Conservation (phyloP, 2,113 vertebrate genomes). For the Oryzias curvinotus region DNA sequence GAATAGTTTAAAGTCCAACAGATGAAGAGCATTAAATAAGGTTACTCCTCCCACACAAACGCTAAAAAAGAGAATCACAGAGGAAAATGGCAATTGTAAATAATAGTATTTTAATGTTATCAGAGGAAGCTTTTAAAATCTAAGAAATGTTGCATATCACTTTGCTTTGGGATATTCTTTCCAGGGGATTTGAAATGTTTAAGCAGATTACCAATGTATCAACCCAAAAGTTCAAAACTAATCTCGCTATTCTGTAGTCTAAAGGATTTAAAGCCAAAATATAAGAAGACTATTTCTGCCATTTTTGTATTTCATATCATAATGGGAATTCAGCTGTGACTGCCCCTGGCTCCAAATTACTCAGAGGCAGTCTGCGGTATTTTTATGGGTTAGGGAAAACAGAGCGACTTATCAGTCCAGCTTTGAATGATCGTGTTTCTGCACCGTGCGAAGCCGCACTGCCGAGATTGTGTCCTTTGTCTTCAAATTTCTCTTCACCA, state of each 20-base stretch:
- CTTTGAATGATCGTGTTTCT: slow-evolving; percentile 33
- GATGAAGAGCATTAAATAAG: too few species aligned
- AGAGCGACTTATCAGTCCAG: slow-evolving; percentile 43
- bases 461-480: not conserved
- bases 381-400: slow-evolving; percentile 55
- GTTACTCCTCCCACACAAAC: not conserved
- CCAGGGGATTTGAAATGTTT: slow-evolving; percentile 28
- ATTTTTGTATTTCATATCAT: slow-evolving; percentile 53
- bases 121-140: slow-evolving; percentile 16
- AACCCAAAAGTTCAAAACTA: slow-evolving; percentile 25
- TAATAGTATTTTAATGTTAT: slow-evolving; percentile 8
- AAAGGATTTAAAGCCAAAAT: slow-evolving; percentile 28
- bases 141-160: slow-evolving; percentile 11
- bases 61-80: slow-evolving; percentile 10
- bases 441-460: slow-evolving; percentile 12
- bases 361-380: slow-evolving; percentile 36
- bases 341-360: slow-evolving; percentile 56
- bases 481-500: not conserved
- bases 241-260: slow-evolving; percentile 3
- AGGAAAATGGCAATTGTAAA: slow-evolving; percentile 5
- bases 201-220: slow-evolving; percentile 37
- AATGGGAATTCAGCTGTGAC: slow-evolving; percentile 52
- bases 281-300: slow-evolving; percentile 31
- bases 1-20: too few species aligned
- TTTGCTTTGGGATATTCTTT: slow-evolving; percentile 1